Evolutionary conservation across 1,140 invertebrate genomes (phyloP), one percentile per base, ranked within the genome.

Genomic region (Lepidotrigona ventralis): DNA sequence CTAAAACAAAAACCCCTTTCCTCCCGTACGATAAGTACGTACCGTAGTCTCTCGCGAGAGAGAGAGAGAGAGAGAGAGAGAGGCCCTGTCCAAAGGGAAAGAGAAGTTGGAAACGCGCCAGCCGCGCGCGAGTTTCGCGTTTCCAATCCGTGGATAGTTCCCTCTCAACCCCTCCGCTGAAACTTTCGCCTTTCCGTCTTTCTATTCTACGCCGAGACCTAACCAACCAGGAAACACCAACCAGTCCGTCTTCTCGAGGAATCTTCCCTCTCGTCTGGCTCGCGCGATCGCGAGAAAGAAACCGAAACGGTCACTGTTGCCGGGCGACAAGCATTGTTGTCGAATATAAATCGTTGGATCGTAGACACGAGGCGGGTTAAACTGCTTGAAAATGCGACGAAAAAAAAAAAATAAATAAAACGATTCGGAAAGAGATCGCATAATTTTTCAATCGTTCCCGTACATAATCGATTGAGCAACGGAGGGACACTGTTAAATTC

Each of bases 131-230:
- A 87, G 86, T 88, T 87, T 87, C 86, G 69, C 83, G 86, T 88
- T 88, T 88, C 83, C 86, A 88, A 88, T 88, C 86, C 83, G 85
- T 85, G 79, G 86, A 84, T 88, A 88, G 83, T 87, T 5, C 39
- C 39, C 39, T 0, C 0, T 9, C 39, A 9, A 76, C 83, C 75
- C 71, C 33, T 3, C 33, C 2, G 86, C 78, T 81, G 86, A 85
- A 87, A 88, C 60, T 85, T 84, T 80, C 39, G 69, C 56, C 53
- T 46, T 70, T 66, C 39, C 39, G 63, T 56, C 51, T n/a, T n/a
- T n/a, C n/a, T 73, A n/a, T n/a, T 19, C 60, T 60, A 11, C 29
- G 39, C 29, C 68, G 69, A 60, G 64, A 72, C 69, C 79, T 79
- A 87, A 87, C 79, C 87, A 39, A 39, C 39, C 39, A 39, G 86